Percentiles rank a stretch among this genome's conserved stretches.
phyloP scores from a whole-genome alignment of 2,113 vertebrate genomes.

The Ctenomys sociabilis region DNA sequence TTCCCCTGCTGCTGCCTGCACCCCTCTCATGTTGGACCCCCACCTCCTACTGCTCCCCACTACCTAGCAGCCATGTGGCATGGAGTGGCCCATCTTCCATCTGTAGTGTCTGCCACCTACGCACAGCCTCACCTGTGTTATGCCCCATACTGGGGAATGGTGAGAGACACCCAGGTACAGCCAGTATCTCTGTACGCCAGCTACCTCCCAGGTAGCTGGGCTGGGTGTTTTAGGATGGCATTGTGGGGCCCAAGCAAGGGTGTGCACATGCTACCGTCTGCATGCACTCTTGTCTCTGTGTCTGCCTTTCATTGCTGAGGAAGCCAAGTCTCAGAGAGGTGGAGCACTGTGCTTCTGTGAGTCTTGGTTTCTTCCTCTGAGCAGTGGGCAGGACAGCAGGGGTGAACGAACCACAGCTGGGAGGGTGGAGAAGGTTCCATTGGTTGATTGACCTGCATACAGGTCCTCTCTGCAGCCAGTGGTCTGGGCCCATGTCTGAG shows the following conservation, averaged over 20 bases:
- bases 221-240: background rate
- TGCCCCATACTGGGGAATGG: background rate
- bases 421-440: fast-evolving
- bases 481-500: background rate
- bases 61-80: background rate
- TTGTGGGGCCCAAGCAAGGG: background rate
- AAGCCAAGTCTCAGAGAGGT: background rate
- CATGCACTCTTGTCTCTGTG: background rate
- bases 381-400: fast-evolving
- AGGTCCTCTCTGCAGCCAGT: too few species aligned
- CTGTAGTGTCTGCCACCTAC: background rate
- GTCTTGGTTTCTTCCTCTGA: background rate
- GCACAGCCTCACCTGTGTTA: background rate
- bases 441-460: fast-evolving
- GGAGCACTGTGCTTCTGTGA: background rate
- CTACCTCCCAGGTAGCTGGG: too few species aligned
- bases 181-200: background rate
- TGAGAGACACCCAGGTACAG: background rate
- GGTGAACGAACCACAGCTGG: background rate
- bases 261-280: background rate
- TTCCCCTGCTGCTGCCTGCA: background rate
- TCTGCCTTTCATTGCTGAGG: background rate
- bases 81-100: background rate
- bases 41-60: background rate
- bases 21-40: background rate